Conservation (phyloP, 1,140 invertebrate genomes). For the Atta cephalotes region DNA sequence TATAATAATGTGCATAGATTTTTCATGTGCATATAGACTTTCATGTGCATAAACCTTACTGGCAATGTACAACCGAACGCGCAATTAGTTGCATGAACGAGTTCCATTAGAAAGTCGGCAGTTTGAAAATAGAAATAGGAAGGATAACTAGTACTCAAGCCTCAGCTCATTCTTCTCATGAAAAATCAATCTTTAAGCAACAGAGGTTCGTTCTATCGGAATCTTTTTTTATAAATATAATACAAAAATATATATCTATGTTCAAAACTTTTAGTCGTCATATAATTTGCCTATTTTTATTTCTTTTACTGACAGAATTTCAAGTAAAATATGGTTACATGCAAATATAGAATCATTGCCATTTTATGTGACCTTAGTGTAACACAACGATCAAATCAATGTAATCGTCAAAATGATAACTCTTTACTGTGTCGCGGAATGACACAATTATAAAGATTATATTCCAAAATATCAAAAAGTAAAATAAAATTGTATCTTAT, state of each 20-base stretch:
- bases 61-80: too few species aligned
- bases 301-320: background rate
- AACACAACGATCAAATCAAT: background rate
- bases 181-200: background rate
- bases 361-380: background rate
- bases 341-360: background rate
- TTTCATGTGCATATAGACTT: too few species aligned
- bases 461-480: background rate
- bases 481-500: constrained; percentile 63
- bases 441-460: background rate
- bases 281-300: background rate
- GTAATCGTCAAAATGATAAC: background rate
- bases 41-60: too few species aligned
- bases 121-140: background rate
- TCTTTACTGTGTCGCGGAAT: background rate
- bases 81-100: background rate
- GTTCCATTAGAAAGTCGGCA: background rate
- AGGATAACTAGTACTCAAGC: background rate
- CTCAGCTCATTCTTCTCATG: too few species aligned
- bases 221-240: background rate
- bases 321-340: background rate
- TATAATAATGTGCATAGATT: too few species aligned
- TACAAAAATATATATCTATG: background rate
- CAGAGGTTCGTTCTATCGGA: background rate
- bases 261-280: background rate